phyloP scores from a whole-genome alignment of 2,113 vertebrate species.

The Raphicerus campestris region DNA sequence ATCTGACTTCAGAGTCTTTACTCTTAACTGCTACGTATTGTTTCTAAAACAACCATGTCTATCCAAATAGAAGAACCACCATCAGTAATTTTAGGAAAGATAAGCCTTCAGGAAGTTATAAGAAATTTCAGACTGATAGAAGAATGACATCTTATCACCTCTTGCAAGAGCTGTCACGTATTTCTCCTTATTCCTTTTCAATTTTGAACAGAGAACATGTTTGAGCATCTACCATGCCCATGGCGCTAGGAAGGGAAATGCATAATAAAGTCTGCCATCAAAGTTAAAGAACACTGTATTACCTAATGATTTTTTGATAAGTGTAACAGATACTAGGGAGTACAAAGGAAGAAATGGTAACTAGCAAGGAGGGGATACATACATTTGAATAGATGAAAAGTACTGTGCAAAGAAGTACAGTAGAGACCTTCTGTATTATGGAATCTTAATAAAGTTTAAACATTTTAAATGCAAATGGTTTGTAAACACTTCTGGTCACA shows the following conservation, averaged over 20 bases:
- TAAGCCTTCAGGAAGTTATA: background rate
- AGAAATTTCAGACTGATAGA: background rate
- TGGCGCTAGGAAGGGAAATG: background rate
- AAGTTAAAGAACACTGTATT: background rate
- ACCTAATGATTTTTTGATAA: background rate
- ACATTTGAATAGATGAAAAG: background rate
- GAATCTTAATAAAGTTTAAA: background rate
- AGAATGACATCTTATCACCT: background rate
- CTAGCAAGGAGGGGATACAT: background rate
- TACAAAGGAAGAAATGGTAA: background rate
- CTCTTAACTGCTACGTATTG: background rate
- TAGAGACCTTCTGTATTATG: background rate
- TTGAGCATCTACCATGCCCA: background rate
- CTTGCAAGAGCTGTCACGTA: background rate
- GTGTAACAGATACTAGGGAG: background rate
- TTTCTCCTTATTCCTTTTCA: background rate
- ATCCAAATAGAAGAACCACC: background rate
- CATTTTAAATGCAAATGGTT: background rate
- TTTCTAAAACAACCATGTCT: background rate
- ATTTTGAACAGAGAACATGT: background rate
- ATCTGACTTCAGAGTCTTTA: background rate
- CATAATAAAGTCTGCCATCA: background rate
- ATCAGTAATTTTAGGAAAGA: background rate
- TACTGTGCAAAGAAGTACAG: background rate
- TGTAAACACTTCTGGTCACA: background rate